Evolutionary conservation across 2,888 invertebrate genomes (phyloP).

Genomic region (Drosophila suboccidentalis): DNA sequence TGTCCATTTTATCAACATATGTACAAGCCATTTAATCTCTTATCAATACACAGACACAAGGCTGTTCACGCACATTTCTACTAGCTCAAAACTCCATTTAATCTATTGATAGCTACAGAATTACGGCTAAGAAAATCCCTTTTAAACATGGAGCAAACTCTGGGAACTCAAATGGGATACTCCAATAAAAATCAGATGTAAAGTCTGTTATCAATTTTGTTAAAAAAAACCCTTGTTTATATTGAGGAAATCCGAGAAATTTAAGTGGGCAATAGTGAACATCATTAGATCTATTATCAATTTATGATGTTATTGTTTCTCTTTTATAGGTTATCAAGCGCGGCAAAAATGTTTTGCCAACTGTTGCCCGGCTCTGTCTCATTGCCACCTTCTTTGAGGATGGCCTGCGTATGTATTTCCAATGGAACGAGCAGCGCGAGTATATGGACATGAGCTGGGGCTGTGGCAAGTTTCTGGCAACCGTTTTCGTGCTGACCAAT

Average conservation of each 20-base stretch:
- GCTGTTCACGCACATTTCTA: slow-evolving; percentile 1
- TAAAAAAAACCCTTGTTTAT: neutral
- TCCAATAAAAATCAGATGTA: too few relatives aligned
- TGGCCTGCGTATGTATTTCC: slow-evolving; percentile 99
- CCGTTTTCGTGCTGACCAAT: slow-evolving; percentile 97
- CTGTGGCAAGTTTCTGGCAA: slow-evolving; percentile 97
- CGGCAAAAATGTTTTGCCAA: slow-evolving; percentile 96
- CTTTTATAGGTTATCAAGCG: slow-evolving; percentile 93
- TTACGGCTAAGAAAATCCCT: neutral
- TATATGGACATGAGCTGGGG: slow-evolving; percentile 99
- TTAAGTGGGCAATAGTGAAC: neutral
- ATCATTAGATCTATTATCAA: slow-evolving; percentile 17
- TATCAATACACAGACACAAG: slow-evolving; percentile 3
- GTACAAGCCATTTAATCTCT: slow-evolving; percentile 6
- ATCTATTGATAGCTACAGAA: neutral
- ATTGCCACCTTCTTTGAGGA: slow-evolving; percentile 99
- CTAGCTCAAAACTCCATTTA: neutral
- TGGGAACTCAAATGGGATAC: neutral
- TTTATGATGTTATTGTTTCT: slow-evolving; percentile 3
- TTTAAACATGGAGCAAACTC: too few relatives aligned
- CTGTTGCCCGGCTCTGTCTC: slow-evolving; percentile 97
- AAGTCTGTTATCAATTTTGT: too few relatives aligned
- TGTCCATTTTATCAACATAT: slow-evolving; percentile 30
- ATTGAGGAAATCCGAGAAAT: neutral
- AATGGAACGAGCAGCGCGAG: slow-evolving; percentile 98